Percentiles rank a stretch among this genome's conserved stretches.
These are phyloP conservation scores for Battus philenor DNA, from an alignment of 1,140 invertebrate species.

Conservation along the genomic window DNA sequence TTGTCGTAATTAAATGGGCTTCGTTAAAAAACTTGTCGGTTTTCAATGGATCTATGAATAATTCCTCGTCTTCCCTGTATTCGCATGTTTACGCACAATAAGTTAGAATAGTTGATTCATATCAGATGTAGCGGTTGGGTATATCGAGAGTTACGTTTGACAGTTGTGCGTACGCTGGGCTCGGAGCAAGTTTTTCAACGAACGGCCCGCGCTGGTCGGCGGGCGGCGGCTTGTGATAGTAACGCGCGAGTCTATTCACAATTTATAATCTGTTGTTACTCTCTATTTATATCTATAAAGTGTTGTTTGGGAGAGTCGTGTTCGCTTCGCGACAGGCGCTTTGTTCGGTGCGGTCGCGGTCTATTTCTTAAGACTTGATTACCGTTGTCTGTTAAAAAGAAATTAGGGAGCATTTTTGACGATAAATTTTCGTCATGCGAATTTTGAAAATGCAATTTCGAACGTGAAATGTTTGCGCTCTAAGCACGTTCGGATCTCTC, in stretches of 20 bases:
- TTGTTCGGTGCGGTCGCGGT: conserved; percentile 19
- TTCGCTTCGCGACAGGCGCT: conserved; percentile 9
- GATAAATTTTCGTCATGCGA: conserved; percentile 18
- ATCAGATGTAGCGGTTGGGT: conserved; percentile 56
- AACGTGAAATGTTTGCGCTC: conserved; percentile 4
- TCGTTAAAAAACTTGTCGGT: conserved; percentile 54
- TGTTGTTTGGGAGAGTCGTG: conserved; percentile 30
- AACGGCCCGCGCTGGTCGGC: conserved; percentile 20
- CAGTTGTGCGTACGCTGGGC: conserved; percentile 25
- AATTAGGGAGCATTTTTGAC: conserved; percentile 40
- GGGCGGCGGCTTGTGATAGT: conserved; percentile 15
- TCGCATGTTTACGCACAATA: conserved; percentile 66
- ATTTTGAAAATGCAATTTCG: conserved; percentile 5
- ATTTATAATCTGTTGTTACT: conserved; percentile 13
- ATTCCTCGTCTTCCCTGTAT: conserved; percentile 64
- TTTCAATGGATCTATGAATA: conserved; percentile 34
- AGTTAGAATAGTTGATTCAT: conserved; percentile 61
- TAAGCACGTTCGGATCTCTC: conserved; percentile 8
- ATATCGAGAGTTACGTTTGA: conserved; percentile 24
- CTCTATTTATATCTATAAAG: conserved; percentile 38
- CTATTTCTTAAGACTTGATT: conserved; percentile 49
- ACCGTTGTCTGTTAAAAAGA: conserved; percentile 57
- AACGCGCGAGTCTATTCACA: conserved; percentile 7
- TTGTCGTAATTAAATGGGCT: conserved; percentile 17
- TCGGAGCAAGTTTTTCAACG: conserved; percentile 52